Conservation (phyloP, 2,888 invertebrate species). For the Catocala nupta region DNA sequence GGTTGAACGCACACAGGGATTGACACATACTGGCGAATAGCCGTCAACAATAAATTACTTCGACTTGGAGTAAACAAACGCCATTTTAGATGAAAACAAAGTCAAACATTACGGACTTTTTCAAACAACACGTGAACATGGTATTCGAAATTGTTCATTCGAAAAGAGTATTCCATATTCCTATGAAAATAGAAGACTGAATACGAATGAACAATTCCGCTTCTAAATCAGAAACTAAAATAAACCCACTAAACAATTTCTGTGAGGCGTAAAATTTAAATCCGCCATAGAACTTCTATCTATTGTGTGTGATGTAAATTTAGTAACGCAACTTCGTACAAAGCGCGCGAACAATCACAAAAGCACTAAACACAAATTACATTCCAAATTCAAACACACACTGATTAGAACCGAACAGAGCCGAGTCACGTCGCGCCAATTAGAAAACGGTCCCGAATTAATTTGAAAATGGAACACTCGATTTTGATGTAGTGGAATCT, state of each 20-base stretch:
- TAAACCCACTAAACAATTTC: neutral
- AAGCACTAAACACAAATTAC: slow-evolving; percentile 73
- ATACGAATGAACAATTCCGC: neutral
- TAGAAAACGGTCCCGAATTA: slow-evolving; percentile 83
- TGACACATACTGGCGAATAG: no score
- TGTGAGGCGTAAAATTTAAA: slow-evolving; percentile 10
- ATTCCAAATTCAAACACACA: slow-evolving; percentile 78
- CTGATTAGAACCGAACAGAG: slow-evolving; percentile 76
- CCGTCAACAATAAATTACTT: no score
- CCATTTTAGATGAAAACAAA: no score
- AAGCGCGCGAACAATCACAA: slow-evolving; percentile 66
- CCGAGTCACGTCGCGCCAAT: slow-evolving; percentile 85
- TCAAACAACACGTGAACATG: no score
- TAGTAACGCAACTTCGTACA: slow-evolving; percentile 55
- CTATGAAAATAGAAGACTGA: neutral
- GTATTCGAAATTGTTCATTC: no score
- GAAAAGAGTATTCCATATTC: no score
- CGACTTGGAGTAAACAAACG: no score
- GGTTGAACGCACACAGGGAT: no score
- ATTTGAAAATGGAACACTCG: slow-evolving; percentile 86
- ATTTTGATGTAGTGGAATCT: slow-evolving; percentile 85
- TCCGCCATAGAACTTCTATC: slow-evolving; percentile 2
- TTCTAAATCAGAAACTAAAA: neutral
- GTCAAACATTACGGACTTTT: no score
- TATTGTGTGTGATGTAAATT: slow-evolving; percentile 53